A percentile compares a stretch with the other conserved stretches of the same genome.
phyloP scores from a whole-genome alignment of 2,797 vertebrate species.

The Cebuella pygmaea region DNA sequence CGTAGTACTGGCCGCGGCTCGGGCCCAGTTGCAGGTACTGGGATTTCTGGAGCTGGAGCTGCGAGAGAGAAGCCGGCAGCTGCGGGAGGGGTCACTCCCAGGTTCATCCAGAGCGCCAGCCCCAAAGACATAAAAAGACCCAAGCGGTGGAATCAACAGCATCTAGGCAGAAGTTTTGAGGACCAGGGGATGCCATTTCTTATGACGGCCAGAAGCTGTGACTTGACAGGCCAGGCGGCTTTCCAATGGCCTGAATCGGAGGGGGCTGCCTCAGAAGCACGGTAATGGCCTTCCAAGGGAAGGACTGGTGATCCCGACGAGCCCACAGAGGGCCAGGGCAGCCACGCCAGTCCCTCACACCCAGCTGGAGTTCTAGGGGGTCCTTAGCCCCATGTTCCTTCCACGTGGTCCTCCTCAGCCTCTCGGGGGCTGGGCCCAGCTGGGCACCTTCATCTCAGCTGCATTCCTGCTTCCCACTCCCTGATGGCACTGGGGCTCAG shows the following conservation, averaged over 20 bases:
- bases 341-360: background rate
- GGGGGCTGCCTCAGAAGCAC: background rate
- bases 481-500: background rate
- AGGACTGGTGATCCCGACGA: background rate
- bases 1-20: constrained; percentile 98
- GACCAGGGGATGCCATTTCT: background rate
- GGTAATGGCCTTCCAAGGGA: background rate
- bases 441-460: background rate
- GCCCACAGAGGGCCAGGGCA: background rate
- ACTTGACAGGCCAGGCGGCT: background rate
- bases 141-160: background rate
- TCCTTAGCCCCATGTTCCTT: background rate
- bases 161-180: background rate
- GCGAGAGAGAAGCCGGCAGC: constrained; percentile 51
- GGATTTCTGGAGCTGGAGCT: constrained; percentile 99
- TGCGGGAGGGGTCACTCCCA: background rate
- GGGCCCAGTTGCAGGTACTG: constrained; percentile 99
- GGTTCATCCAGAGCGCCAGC: background rate
- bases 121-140: background rate
- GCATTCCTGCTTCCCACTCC: background rate
- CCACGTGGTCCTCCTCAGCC: background rate
- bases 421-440: background rate
- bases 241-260: background rate
- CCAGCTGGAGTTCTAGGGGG: background rate
- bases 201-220: background rate